A percentile compares a stretch with the other conserved stretches of the same genome.
Evolutionary conservation across 1,140 invertebrate genomes (phyloP).

Genomic region (Stratiolaelaps scimitus): DNA sequence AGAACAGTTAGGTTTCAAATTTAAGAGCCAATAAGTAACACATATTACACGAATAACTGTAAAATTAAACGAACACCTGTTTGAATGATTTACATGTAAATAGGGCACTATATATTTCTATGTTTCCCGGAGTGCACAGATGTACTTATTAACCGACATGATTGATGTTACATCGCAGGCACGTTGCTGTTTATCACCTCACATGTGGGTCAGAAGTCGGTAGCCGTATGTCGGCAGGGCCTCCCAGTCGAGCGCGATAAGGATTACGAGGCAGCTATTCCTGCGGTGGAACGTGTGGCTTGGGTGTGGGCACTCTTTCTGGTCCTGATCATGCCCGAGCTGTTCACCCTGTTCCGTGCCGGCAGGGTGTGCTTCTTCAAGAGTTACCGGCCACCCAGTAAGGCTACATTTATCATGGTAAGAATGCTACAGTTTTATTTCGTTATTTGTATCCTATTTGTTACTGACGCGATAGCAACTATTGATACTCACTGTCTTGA

Average conservation of each 20-base stretch:
- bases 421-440: neutral
- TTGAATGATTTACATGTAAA: too few relatives aligned
- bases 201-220: constrained; percentile 17
- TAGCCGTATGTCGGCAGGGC: constrained; percentile 5
- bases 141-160: too few relatives aligned
- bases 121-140: too few relatives aligned
- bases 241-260: constrained; percentile 31
- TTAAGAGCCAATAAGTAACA: too few relatives aligned
- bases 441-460: constrained; percentile 9
- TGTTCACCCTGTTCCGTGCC: constrained; percentile 68
- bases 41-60: too few relatives aligned
- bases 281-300: constrained; percentile 62
- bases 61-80: too few relatives aligned
- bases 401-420: constrained; percentile 34
- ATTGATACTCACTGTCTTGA: neutral
- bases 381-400: constrained; percentile 32
- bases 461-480: constrained; percentile 53
- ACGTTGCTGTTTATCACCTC: constrained; percentile 17
- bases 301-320: constrained; percentile 89
- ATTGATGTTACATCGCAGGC: neutral
- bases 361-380: constrained; percentile 80
- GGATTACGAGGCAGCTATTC: constrained; percentile 32
- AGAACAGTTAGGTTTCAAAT: too few relatives aligned
- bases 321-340: constrained; percentile 68
- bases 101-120: too few relatives aligned